These are phyloP conservation scores for Drosophila fuyamai DNA, from an alignment of 1,140 invertebrate species.

Conservation along the genomic window DNA sequence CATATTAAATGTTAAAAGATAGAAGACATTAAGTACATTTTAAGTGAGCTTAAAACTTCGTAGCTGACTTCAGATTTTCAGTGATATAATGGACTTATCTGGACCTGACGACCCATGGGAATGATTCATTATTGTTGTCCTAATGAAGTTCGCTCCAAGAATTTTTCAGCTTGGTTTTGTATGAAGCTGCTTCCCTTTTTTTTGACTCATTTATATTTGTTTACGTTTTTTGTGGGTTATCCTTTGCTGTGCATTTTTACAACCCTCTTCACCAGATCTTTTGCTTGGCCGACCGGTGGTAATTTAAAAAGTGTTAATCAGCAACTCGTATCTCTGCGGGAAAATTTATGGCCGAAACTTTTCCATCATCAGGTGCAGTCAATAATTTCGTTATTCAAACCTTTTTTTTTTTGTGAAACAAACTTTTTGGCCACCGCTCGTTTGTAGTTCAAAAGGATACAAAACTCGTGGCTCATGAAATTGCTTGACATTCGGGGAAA, in stretches of 20 bases:
- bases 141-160: constrained; percentile 31
- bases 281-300: constrained; percentile 5
- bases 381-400: constrained; percentile 41
- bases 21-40: not conserved
- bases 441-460: constrained; percentile 19
- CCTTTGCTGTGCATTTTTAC: not conserved
- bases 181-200: not conserved
- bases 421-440: constrained; percentile 23
- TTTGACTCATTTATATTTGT: constrained; percentile 20
- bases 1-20: not conserved
- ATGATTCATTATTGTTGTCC: constrained; percentile 28
- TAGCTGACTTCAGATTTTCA: not conserved
- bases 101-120: not conserved
- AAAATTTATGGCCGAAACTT: constrained; percentile 20
- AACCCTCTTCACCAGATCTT: constrained; percentile 1
- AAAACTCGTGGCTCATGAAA: constrained; percentile 19
- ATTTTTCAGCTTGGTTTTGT: constrained; percentile 9
- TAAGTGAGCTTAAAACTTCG: not conserved
- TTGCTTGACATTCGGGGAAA: constrained; percentile 30
- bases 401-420: constrained; percentile 6
- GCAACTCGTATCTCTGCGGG: not conserved
- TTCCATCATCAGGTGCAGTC: constrained; percentile 36
- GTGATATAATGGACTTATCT: constrained; percentile 1
- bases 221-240: constrained; percentile 24
- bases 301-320: constrained; percentile 34